A percentile compares a stretch with the other conserved stretches of the same genome.
phyloP scores from a whole-genome alignment of 2,113 vertebrate genomes.

The Oceanodroma tethys region DNA sequence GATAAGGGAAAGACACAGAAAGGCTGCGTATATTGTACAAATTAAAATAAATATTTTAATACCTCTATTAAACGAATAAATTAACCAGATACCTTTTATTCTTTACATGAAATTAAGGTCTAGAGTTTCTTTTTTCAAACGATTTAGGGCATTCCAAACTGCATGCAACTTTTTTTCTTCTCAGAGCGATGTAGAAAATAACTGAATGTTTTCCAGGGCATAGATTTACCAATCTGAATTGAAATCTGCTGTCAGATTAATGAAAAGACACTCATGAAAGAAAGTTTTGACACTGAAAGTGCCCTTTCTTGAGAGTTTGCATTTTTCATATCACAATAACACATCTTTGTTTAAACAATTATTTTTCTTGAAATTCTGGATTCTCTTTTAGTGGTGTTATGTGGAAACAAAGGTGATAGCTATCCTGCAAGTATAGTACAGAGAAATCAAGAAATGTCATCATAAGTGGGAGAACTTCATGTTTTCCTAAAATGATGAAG shows the following conservation, averaged over 20 bases:
- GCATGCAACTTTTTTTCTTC: neutral
- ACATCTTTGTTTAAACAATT: neutral
- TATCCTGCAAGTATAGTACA: neutral
- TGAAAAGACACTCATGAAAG: neutral
- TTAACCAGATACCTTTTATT: neutral
- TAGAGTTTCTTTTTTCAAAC: neutral
- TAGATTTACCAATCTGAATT: neutral
- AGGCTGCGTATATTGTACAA: neutral
- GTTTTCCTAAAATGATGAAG: neutral
- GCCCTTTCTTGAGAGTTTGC: neutral
- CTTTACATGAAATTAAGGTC: neutral
- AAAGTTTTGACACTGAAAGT: neutral
- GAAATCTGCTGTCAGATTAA: neutral
- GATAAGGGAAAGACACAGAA: neutral
- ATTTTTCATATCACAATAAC: neutral
- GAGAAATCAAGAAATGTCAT: neutral
- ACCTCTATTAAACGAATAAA: neutral
- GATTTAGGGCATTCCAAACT: neutral
- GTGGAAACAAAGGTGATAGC: neutral
- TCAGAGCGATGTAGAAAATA: neutral
- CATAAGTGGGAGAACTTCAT: neutral
- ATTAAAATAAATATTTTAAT: neutral
- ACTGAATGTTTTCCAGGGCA: neutral
- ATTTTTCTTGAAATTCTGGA: neutral
- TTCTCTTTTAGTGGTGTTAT: neutral